Evolutionary conservation across 2,113 vertebrate genomes (phyloP).

Genomic region (Chionodraco myersi): DNA sequence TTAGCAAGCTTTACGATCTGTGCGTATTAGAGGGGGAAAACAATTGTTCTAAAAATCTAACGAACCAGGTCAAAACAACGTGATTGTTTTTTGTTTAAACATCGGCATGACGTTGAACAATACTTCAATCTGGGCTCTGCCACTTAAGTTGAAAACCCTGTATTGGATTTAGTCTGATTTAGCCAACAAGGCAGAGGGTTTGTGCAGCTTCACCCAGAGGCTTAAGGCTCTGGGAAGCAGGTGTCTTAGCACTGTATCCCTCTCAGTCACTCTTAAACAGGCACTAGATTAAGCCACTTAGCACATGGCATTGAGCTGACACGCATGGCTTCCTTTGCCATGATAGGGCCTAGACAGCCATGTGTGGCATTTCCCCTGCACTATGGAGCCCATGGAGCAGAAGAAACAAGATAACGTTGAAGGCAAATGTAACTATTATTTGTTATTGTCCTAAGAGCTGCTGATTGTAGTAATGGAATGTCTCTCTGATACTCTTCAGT

Average conservation of each 20-base stretch:
- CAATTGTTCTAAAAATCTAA: background rate
- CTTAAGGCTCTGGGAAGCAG: conserved; percentile 64
- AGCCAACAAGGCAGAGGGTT: conserved; percentile 37
- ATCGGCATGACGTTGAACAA: conserved; percentile 5
- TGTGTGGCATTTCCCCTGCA: conserved; percentile 42
- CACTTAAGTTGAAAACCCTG: conserved; percentile 42
- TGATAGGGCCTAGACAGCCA: conserved; percentile 41
- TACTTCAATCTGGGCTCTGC: background rate
- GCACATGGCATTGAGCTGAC: conserved; percentile 58
- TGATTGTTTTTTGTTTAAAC: background rate
- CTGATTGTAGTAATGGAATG: conserved; percentile 1
- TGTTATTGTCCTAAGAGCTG: conserved; percentile 25
- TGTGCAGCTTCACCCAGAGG: conserved; percentile 45
- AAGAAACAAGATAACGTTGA: conserved; percentile 22
- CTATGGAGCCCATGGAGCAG: conserved; percentile 4
- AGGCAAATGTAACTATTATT: conserved; percentile 35
- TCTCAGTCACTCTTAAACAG: conserved; percentile 57
- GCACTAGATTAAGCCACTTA: conserved; percentile 71
- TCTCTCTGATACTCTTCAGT: background rate
- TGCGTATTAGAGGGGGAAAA: background rate
- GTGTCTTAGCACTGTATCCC: conserved; percentile 64
- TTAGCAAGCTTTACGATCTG: conserved; percentile 50
- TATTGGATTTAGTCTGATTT: conserved; percentile 61
- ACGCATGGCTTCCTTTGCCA: conserved; percentile 51
- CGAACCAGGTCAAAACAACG: background rate